Conservation (phyloP, 53 echinoderm and acorn worm species). For the Actinopyga echinites region DNA sequence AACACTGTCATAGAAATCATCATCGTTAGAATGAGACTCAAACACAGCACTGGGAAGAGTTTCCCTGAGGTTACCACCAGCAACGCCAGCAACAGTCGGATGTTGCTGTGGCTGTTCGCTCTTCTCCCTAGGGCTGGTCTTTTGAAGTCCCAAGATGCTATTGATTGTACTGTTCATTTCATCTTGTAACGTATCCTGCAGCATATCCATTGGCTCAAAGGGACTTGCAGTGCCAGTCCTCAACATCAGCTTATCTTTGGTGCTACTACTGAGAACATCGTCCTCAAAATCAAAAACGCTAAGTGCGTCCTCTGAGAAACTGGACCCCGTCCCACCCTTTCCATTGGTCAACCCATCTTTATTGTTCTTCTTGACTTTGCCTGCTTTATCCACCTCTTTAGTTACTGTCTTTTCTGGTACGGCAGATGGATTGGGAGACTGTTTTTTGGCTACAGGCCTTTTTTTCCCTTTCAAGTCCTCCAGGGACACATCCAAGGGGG, state of each 20-base stretch:
- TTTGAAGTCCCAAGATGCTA: conserved; percentile 83
- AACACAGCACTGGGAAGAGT: conserved; percentile 35
- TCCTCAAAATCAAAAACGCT: conserved; percentile 36
- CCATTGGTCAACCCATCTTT: conserved; percentile 26
- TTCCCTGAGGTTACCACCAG: neutral
- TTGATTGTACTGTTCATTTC: conserved; percentile 93
- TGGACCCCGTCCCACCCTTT: neutral
- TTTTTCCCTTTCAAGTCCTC: conserved; percentile 19
- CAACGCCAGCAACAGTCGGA: neutral
- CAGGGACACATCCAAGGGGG: conserved; percentile 26
- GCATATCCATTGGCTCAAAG: conserved; percentile 42
- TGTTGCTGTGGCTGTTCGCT: neutral
- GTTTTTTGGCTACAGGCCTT: neutral
- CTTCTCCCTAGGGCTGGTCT: conserved; percentile 9
- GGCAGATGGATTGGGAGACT: neutral
- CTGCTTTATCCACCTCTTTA: neutral
- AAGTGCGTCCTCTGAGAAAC: neutral
- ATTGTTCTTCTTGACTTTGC: neutral
- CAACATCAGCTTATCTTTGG: neutral
- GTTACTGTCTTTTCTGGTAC: neutral
- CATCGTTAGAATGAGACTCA: conserved; percentile 16
- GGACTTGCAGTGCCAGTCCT: neutral
- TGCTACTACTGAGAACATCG: neutral
- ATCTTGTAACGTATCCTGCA: conserved; percentile 78
- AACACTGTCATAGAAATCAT: conserved; percentile 40